These are phyloP conservation scores for Brachyopa scutellaris DNA, from an alignment of 2,888 invertebrate species.

Conservation along the genomic window DNA sequence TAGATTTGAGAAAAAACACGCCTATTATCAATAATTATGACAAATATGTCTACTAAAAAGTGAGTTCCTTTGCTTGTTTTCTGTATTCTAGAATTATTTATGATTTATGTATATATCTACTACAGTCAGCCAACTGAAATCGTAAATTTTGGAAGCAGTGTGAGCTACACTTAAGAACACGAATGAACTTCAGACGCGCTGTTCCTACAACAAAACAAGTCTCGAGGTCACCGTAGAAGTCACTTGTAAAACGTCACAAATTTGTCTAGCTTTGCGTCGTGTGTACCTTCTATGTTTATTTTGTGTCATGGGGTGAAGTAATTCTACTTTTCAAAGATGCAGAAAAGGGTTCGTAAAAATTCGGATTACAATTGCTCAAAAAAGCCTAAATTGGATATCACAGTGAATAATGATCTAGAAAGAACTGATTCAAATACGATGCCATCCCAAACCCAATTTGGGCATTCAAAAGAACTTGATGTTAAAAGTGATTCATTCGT, in stretches of 20 bases:
- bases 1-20: too few relatives aligned
- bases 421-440: slow-evolving; percentile 30
- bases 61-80: too few relatives aligned
- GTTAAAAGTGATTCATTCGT: slow-evolving; percentile 45
- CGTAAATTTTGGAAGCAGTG: too few relatives aligned
- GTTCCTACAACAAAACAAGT: slow-evolving; percentile 28
- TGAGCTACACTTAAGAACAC: too few relatives aligned
- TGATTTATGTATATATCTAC: too few relatives aligned
- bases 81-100: too few relatives aligned
- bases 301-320: slow-evolving; percentile 51
- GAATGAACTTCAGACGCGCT: too few relatives aligned
- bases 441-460: slow-evolving; percentile 43
- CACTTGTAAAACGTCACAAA: slow-evolving; percentile 39
- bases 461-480: slow-evolving; percentile 47
- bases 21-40: too few relatives aligned
- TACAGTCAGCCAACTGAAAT: too few relatives aligned
- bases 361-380: slow-evolving; percentile 59
- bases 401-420: slow-evolving; percentile 38
- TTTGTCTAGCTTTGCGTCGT: slow-evolving; percentile 43
- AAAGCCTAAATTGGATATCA: slow-evolving; percentile 51
- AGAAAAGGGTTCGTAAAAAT: slow-evolving; percentile 69
- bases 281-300: slow-evolving; percentile 51
- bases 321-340: slow-evolving; percentile 56
- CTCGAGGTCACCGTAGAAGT: slow-evolving; percentile 27
- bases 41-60: too few relatives aligned